Evolutionary conservation across 1,140 invertebrate genomes (phyloP).

Genomic region (Hyles euphorbiae): DNA sequence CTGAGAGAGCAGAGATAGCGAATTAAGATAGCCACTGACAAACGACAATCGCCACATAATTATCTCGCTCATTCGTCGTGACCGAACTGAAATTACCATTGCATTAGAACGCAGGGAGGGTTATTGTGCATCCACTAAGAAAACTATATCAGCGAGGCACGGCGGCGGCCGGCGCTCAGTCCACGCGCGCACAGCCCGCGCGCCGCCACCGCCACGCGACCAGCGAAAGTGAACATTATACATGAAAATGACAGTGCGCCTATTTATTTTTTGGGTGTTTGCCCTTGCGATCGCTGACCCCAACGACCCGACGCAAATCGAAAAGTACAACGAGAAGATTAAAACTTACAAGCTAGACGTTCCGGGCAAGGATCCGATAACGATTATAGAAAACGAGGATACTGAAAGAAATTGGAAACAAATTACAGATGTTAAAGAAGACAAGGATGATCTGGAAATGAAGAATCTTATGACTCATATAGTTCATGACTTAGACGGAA

Average conservation of each 20-base stretch:
- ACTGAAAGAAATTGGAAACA: conserved; percentile 33
- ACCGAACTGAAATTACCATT: conserved; percentile 62
- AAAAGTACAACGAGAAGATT: conserved; percentile 46
- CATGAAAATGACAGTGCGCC: conserved; percentile 59
- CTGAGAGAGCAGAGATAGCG: conserved; percentile 54
- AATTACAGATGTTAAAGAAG: conserved; percentile 24
- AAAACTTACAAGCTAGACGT: conserved; percentile 70
- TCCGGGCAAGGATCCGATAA: conserved; percentile 73
- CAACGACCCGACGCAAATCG: conserved; percentile 39
- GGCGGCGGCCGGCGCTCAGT: conserved; percentile 54
- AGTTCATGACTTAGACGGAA: conserved; percentile 45
- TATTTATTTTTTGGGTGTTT: conserved; percentile 44
- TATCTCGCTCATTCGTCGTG: conserved; percentile 68
- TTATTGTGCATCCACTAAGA: conserved; percentile 64
- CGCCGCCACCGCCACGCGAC: conserved; percentile 50
- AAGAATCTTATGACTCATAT: conserved; percentile 69
- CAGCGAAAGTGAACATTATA: conserved; percentile 58
- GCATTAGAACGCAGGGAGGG: conserved; percentile 69
- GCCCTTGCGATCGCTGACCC: conserved; percentile 33
- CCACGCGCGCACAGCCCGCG: conserved; percentile 44
- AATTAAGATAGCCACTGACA: conserved; percentile 61
- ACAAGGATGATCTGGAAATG: conserved; percentile 55
- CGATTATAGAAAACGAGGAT: conserved; percentile 66
- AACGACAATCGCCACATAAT: conserved; percentile 64
- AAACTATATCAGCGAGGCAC: conserved; percentile 65